Conservation (phyloP, 2,797 vertebrate genomes). For the Aldrovandia affinis region DNA sequence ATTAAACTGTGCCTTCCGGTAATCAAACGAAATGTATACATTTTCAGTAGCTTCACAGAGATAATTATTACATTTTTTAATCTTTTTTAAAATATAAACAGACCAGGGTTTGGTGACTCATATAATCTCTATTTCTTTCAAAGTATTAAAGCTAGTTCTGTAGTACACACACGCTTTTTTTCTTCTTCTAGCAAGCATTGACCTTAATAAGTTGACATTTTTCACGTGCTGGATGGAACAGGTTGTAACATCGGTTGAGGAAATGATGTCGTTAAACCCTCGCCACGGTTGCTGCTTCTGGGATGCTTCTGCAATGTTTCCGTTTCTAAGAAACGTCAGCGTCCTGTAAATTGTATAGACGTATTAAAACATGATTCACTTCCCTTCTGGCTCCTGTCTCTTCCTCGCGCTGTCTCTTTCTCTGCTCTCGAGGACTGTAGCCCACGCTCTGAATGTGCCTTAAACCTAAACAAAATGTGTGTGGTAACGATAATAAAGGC, state of each 20-base stretch:
- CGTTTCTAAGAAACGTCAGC: not conserved
- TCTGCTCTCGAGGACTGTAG: not conserved
- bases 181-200: not conserved
- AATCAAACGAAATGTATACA: too few relatives aligned
- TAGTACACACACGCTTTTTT: not conserved
- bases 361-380: not conserved
- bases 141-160: not conserved
- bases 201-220: too few relatives aligned
- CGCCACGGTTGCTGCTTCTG: too few relatives aligned
- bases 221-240: not conserved
- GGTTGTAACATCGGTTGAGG: not conserved
- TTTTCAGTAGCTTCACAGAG: not conserved
- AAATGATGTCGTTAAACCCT: not conserved
- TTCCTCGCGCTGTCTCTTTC: not conserved
- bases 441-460: not conserved
- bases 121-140: not conserved
- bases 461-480: not conserved
- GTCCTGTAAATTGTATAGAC: not conserved
- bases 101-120: not conserved
- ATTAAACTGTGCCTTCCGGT: too few relatives aligned
- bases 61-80: not conserved
- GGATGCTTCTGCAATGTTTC: not conserved
- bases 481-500: not conserved
- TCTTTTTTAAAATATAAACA: not conserved
- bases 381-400: not conserved